Percentiles rank a stretch among this genome's conserved stretches.
These are phyloP conservation scores for Pangasius djambal DNA, from an alignment of 2,797 vertebrate genomes.

Conservation along the genomic window DNA sequence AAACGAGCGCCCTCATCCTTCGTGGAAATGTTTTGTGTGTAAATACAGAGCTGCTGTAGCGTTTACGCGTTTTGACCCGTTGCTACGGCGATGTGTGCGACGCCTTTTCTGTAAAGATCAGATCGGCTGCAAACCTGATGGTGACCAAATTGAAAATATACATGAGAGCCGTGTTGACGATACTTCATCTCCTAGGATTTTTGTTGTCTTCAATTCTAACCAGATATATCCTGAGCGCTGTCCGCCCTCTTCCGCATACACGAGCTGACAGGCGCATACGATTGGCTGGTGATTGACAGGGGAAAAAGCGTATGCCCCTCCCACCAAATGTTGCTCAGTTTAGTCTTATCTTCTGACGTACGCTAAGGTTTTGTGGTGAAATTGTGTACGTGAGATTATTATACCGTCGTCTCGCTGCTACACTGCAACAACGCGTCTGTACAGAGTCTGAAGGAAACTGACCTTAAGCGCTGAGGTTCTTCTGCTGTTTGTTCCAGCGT, in stretches of 20 bases:
- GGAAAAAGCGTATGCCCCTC: neutral
- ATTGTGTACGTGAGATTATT: neutral
- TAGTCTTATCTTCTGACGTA: neutral
- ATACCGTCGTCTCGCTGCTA: neutral
- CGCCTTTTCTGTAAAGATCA: neutral
- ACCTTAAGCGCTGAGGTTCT: neutral
- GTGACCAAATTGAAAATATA: slow-evolving; percentile 72
- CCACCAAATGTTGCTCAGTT: neutral
- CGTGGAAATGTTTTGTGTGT: neutral
- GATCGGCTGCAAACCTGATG: slow-evolving; percentile 72
- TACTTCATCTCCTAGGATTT: slow-evolving; percentile 74
- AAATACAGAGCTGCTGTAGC: neutral
- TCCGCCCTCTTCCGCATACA: neutral
- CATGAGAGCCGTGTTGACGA: slow-evolving; percentile 86
- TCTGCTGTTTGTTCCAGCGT: neutral
- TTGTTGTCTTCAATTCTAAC: slow-evolving; percentile 86
- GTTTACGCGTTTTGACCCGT: neutral
- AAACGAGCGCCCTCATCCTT: neutral
- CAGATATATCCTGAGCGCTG: slow-evolving; percentile 81
- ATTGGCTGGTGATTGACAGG: neutral
- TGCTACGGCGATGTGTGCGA: neutral
- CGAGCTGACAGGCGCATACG: too few species aligned
- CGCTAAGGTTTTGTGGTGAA: neutral
- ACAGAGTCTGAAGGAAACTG: neutral
- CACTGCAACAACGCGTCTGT: neutral